A percentile compares a stretch with the other conserved stretches of the same genome.
phyloP scores from a whole-genome alignment of 53 echinoderm and acorn worm genomes.

The Temnopleurus reevesii region DNA sequence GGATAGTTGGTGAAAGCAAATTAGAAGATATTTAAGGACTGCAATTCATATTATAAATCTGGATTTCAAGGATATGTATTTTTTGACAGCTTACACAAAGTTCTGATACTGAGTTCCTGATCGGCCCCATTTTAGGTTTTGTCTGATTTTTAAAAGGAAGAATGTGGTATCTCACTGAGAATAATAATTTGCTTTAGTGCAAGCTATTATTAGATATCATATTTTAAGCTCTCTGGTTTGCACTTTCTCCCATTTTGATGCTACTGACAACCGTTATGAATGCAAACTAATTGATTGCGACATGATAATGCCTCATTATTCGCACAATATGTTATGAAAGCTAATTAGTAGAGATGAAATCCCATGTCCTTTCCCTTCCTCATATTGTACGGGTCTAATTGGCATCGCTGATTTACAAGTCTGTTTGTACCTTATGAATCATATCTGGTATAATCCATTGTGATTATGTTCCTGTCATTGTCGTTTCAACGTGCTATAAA shows the following conservation, averaged over 20 bases:
- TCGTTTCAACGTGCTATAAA: not conserved
- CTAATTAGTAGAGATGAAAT: not conserved
- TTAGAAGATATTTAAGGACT: not conserved
- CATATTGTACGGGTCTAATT: not conserved
- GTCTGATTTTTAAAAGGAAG: too few species aligned
- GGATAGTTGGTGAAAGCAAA: not conserved
- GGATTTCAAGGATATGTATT: too few species aligned
- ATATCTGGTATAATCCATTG: not conserved
- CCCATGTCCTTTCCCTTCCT: not conserved
- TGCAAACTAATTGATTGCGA: not conserved
- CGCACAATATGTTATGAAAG: slow-evolving; percentile 4
- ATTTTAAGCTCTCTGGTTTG: too few species aligned
- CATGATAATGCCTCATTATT: not conserved
- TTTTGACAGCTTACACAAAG: too few species aligned
- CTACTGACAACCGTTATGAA: not conserved
- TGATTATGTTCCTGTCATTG: not conserved
- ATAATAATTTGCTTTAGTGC: too few species aligned
- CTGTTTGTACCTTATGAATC: slow-evolving; percentile 9
- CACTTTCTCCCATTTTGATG: too few species aligned
- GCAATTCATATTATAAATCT: too few species aligned
- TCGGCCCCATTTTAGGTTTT: too few species aligned
- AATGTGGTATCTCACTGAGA: too few species aligned
- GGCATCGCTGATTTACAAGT: slow-evolving; percentile 14
- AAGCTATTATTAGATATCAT: too few species aligned
- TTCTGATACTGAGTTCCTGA: too few species aligned